Conservation (phyloP, 2,797 vertebrate genomes). For the Rhinella marina region DNA sequence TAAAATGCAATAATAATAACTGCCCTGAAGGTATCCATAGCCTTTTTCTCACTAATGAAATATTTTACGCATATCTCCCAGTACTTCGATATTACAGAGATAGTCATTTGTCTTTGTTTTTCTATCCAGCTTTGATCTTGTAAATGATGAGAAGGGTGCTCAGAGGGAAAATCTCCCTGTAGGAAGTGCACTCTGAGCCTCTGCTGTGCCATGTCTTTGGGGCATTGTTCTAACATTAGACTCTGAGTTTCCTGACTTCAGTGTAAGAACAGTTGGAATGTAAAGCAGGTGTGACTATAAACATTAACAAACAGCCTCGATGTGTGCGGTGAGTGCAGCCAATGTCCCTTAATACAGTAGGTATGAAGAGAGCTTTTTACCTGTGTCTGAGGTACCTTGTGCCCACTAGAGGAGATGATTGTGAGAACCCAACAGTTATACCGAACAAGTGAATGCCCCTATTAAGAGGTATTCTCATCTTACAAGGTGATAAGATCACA, state of each 20-base stretch:
- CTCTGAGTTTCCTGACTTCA: conserved; percentile 29
- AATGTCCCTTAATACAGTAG: too few relatives aligned
- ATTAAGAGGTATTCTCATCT: too few relatives aligned
- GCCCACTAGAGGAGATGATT: too few relatives aligned
- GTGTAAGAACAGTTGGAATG: conserved; percentile 19
- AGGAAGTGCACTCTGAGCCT: conserved; percentile 29
- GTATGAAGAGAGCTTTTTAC: too few relatives aligned
- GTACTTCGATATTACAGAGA: background rate
- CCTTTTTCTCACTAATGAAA: too few relatives aligned
- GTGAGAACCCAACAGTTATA: too few relatives aligned
- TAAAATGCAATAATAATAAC: too few relatives aligned
- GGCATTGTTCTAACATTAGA: conserved; percentile 40
- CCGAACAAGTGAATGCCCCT: too few relatives aligned
- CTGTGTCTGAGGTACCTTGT: too few relatives aligned
- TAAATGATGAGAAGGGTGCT: conserved; percentile 40
- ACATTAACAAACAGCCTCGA: background rate
- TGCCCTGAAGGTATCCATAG: too few relatives aligned
- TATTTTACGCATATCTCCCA: background rate
- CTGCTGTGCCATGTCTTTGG: conserved; percentile 33
- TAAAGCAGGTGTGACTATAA: conserved; percentile 8
- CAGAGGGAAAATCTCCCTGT: conserved; percentile 45
- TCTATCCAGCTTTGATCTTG: conserved; percentile 19
- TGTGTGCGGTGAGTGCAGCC: too few relatives aligned
- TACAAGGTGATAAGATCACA: too few relatives aligned
- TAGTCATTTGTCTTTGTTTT: conserved; percentile 33